Evolutionary conservation across 1,140 invertebrate genomes (phyloP), one percentile per base, ranked within the genome.

Genomic region (Acromyrmex heyeri): DNA sequence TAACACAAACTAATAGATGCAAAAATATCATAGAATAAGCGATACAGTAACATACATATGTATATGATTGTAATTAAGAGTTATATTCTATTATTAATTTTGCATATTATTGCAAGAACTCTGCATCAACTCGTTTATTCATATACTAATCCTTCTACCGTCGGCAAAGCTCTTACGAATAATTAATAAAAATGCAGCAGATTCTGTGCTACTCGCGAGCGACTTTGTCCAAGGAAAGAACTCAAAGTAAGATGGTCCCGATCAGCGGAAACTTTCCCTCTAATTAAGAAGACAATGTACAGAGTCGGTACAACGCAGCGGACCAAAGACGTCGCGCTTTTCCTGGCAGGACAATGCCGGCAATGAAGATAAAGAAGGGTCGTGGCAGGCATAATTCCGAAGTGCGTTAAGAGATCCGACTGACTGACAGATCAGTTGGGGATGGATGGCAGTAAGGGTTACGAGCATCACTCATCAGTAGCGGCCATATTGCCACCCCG

Each of bases 391-490:
- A 91, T 91, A 91, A 91, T 91, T 91, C 90, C 90, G 75, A 87
- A 91, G 90, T 91, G 86, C 90, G 88, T 91, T 90, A 89, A 91
- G 90, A 91, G 90, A 91, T 91, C 76, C 87, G 65, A 89, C 86
- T 86, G 88, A 91, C 73, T 91, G 91, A 91, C 90, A 86, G 90
- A 89, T 91, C 91, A 88, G 90, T 91, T 82, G 86, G 87, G 91
- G 91, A 89, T 89, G 92, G 92, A 91, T 92, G 91, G 91, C 90
- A 90, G 92, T 94, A 95, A 94, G 94, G 94, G 92, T 95, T 95
- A 94, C 93, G 92, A 93, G 93, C 93, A 95, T 95, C 93, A 91
- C 94, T 95, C 94, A 95, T 95, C 94, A 94, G 94, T 88, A 92
- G 92, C 95, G 92, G 94, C 94, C 94, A 95, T 95, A 95, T 94